Conservation (phyloP, 2,113 vertebrate species). For the Corydoras maculifer region DNA sequence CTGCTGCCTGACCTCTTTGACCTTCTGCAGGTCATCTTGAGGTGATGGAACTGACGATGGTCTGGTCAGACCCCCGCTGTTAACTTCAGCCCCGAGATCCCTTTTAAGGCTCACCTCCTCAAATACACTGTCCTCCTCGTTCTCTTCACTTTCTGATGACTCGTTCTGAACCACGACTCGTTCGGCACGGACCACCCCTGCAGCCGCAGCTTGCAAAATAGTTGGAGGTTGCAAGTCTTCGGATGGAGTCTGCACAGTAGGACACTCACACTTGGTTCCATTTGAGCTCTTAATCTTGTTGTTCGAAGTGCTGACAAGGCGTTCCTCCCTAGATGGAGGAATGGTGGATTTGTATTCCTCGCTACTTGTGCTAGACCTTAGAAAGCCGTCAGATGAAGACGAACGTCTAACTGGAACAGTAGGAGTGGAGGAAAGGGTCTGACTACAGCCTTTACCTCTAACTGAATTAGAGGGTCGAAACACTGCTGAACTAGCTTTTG, state of each 20-base stretch:
- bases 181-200: slow-evolving; percentile 63
- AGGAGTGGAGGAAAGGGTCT: slow-evolving; percentile 42
- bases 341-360: slow-evolving; percentile 47
- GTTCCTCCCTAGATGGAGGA: slow-evolving; percentile 45
- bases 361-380: slow-evolving; percentile 42
- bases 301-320: slow-evolving; percentile 43
- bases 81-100: slow-evolving; percentile 43
- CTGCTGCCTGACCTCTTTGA: slow-evolving; percentile 32
- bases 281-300: slow-evolving; percentile 46
- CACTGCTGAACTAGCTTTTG: slow-evolving; percentile 43
- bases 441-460: slow-evolving; percentile 35
- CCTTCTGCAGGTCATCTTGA: slow-evolving; percentile 30
- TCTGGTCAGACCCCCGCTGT: slow-evolving; percentile 38
- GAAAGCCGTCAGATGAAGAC: slow-evolving; percentile 52
- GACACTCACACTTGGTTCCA: slow-evolving; percentile 41
- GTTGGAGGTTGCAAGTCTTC: slow-evolving; percentile 37
- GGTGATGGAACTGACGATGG: not conserved
- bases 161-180: slow-evolving; percentile 72
- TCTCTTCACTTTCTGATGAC: slow-evolving; percentile 72
- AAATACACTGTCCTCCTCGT: slow-evolving; percentile 58
- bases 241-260: slow-evolving; percentile 22
- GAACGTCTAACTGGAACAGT: slow-evolving; percentile 35
- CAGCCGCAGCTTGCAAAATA: slow-evolving; percentile 28
- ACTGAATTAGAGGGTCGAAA: slow-evolving; percentile 3
- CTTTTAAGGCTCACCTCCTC: slow-evolving; percentile 40